phyloP scores from a whole-genome alignment of 2,888 invertebrate species.

The Melinopterus prodromus region DNA sequence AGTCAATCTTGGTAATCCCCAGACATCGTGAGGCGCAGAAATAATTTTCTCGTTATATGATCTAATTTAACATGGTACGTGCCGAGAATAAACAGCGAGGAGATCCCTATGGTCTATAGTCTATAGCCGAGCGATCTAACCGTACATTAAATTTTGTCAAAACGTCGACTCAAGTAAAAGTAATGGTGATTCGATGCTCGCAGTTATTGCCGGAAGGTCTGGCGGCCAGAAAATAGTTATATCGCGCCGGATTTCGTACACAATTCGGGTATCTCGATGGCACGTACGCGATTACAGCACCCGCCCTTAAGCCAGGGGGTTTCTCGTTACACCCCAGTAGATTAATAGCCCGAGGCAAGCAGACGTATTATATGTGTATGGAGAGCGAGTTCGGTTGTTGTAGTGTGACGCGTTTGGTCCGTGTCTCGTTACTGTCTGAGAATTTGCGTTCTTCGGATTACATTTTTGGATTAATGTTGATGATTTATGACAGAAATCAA shows the following conservation, averaged over 20 bases:
- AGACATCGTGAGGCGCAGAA: background rate
- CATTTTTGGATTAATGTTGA: too few species aligned
- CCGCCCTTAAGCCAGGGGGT: background rate
- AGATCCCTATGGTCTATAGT: background rate
- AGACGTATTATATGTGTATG: background rate
- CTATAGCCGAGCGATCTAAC: background rate
- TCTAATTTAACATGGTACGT: background rate
- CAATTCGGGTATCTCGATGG: background rate
- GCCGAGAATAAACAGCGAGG: background rate
- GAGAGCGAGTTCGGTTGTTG: too few species aligned
- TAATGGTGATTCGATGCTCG: background rate
- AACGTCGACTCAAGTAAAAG: background rate
- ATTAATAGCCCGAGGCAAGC: background rate
- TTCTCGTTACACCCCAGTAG: background rate
- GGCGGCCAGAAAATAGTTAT: background rate
- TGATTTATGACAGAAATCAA: too few species aligned
- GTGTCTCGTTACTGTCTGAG: too few species aligned
- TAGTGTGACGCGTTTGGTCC: too few species aligned
- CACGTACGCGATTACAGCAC: background rate
- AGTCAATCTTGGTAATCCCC: background rate
- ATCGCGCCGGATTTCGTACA: background rate
- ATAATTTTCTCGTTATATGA: constrained; percentile 4
- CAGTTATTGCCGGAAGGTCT: background rate
- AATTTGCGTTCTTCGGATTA: too few species aligned
- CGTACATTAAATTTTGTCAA: background rate